Conservation (phyloP, 2,888 invertebrate genomes). For the Cataglyphis cursor region DNA sequence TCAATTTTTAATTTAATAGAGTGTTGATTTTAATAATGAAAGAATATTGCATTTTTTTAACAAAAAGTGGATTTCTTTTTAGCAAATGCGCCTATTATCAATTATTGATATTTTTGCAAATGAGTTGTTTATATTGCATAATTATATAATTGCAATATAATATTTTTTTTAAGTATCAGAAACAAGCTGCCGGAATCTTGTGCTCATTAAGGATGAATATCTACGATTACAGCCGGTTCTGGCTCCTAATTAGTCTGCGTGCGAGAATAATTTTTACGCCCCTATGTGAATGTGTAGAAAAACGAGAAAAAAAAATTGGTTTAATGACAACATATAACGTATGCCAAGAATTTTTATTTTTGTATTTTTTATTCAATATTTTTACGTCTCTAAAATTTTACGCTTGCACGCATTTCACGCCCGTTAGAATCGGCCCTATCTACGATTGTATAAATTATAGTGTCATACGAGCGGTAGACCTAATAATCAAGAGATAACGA, state of each 20-base stretch:
- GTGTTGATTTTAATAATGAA: not conserved
- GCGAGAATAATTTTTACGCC: no score
- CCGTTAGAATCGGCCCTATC: no score
- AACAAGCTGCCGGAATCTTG: not conserved
- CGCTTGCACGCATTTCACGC: no score
- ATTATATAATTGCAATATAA: not conserved
- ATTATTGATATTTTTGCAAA: not conserved
- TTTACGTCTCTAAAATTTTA: no score
- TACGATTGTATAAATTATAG: conserved; percentile 20
- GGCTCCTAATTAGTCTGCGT: no score
- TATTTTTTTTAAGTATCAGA: not conserved
- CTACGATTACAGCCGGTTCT: not conserved
- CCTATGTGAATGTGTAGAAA: no score
- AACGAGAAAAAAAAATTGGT: no score
- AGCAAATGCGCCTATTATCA: not conserved
- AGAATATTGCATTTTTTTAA: not conserved
- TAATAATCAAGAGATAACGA: conserved; percentile 56
- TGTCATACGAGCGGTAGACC: conserved; percentile 12
- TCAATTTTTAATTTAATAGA: not conserved
- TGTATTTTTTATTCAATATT: no score
- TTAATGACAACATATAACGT: no score
- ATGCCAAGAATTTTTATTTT: no score
- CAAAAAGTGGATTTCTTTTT: not conserved
- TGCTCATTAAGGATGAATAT: not conserved
- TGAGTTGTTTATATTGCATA: not conserved